Evolutionary conservation across 2,113 vertebrate species (phyloP).

Genomic region (Ptilorrhoa leucosticta): DNA sequence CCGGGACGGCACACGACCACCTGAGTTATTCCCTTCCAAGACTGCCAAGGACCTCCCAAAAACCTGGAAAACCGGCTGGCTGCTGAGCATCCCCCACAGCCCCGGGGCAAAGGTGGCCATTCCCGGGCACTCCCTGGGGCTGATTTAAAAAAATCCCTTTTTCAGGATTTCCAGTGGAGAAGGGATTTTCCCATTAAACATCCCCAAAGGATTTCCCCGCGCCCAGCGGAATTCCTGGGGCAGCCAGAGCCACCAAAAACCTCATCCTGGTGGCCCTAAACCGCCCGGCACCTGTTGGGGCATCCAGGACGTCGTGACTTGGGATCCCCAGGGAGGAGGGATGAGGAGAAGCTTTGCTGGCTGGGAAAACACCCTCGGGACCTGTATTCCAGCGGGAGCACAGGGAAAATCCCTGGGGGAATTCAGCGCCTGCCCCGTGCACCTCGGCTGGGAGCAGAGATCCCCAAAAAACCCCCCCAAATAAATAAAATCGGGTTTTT

Average conservation of each 20-base stretch:
- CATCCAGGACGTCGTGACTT: accelerated
- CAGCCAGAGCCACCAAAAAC: not conserved
- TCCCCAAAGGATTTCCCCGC: not conserved
- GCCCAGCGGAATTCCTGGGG: not conserved
- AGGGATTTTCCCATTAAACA: not conserved
- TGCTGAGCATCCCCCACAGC: not conserved
- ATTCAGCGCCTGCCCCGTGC: accelerated
- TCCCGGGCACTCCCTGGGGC: not conserved
- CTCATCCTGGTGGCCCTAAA: not conserved
- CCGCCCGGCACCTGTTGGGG: accelerated
- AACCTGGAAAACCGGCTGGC: no score
- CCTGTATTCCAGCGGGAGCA: not conserved
- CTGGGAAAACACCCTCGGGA: not conserved
- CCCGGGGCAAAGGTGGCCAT: not conserved
- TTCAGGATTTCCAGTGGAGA: not conserved
- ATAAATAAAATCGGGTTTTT: not conserved
- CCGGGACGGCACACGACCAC: accelerated
- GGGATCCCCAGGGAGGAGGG: not conserved
- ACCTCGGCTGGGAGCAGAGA: not conserved
- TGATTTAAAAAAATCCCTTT: not conserved
- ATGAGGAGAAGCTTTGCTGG: not conserved
- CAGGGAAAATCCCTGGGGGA: not conserved
- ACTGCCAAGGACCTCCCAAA: not conserved
- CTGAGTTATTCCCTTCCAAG: not conserved
- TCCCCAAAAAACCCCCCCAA: not conserved